Base-by-base conservation (phyloP, 2,888 invertebrate genomes). In the Ectemnius cavifrons region DNA sequence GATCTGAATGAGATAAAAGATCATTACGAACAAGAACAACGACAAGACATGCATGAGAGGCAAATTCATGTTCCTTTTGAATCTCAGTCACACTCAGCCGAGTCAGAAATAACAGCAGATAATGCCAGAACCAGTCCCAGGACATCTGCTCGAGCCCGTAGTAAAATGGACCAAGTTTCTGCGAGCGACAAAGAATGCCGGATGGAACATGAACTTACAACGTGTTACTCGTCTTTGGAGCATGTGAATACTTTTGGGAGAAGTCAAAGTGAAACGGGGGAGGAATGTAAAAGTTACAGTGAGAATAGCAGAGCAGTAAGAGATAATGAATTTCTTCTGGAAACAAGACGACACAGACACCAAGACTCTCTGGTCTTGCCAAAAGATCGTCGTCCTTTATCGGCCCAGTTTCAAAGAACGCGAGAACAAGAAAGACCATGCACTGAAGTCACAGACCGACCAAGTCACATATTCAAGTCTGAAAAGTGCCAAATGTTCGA, bases 401-500 rank as follows among this genome's bases (percentile, higher is more conserved):
- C 78, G n/a, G 74, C 63, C 2, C 77, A 80, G 13, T 20, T 77
- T 1, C 81, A 82, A 4, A 78, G 69, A 20, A 63, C 63, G 0
- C 69, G 69, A 16, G 67, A 81, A 6, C 57, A 69, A 49, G 73
- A 81, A 5, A n/a, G 70, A 0, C 45, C 64, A 4, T 64, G 63
- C 11, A 58, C 61, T 2, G 79, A 77, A 2, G 57, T 56, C 11
- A 77, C 77, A 27, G 80, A 77, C 58, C 77, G 71, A 65, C 79
- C 70, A 46, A 77, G 66, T 60, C 73, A 63, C 52, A 75, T 47
- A 69, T 78, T 60, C 75, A 84, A 64, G 66, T 69, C 80, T 45
- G 79, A 85, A 60, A 75, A 77, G 74, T 77, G 85, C 79, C 87
- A 84, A 62, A 83, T 73, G 52, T 87, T 83, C 20, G 82, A 80